Evolutionary conservation across 2,797 vertebrate genomes (phyloP).

Genomic region (Pterois miles): DNA sequence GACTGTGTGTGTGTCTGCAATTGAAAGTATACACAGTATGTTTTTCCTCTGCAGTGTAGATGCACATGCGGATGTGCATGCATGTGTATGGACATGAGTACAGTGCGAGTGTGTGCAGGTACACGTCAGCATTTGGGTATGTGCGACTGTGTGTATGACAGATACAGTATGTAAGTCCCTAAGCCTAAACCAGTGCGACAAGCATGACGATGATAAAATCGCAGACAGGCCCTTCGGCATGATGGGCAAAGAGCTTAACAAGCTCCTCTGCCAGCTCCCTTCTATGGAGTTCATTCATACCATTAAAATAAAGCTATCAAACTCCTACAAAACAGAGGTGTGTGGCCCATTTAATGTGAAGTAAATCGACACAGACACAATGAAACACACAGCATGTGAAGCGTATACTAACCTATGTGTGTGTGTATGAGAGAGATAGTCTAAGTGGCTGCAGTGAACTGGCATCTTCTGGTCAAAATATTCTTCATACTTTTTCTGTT

Average conservation of each 20-base stretch:
- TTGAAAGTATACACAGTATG: not conserved
- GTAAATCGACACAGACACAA: constrained; percentile 43
- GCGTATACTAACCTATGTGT: not conserved
- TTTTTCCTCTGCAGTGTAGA: not conserved
- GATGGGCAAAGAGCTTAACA: constrained; percentile 69
- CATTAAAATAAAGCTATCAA: constrained; percentile 57
- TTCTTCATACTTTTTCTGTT: not conserved
- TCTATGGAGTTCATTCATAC: constrained; percentile 61
- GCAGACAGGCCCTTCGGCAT: constrained; percentile 61
- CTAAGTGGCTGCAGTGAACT: not conserved
- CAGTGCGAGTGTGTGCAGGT: constrained; percentile 7
- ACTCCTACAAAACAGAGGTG: constrained; percentile 51
- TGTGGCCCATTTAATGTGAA: constrained; percentile 50
- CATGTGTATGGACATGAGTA: not conserved
- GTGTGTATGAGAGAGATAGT: not conserved
- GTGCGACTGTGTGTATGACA: constrained; percentile 27
- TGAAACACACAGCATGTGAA: constrained; percentile 8
- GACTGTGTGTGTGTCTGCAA: not conserved
- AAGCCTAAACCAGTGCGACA: constrained; percentile 64
- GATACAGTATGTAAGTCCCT: constrained; percentile 46
- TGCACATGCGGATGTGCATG: not conserved
- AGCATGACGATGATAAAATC: constrained; percentile 70
- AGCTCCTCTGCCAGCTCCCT: constrained; percentile 64
- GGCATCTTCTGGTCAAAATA: not conserved
- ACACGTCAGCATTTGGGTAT: not conserved